These are phyloP conservation scores for Mallateleia sp. DNA, from an alignment of 2,888 invertebrate genomes.

Conservation along the genomic window DNA sequence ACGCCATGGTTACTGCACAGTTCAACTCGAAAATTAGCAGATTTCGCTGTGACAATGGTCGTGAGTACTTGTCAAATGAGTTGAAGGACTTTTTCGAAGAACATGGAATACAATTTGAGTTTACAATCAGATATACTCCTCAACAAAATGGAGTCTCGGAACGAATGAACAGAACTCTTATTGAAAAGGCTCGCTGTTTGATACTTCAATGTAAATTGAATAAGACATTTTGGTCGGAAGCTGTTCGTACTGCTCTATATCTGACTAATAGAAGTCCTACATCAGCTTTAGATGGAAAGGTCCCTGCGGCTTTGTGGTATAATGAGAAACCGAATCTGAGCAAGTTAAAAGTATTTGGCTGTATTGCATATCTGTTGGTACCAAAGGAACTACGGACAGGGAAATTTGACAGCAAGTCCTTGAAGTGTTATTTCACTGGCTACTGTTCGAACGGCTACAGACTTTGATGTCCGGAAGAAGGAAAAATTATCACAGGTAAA, in stretches of 20 bases:
- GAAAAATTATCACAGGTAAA: conserved; percentile 25
- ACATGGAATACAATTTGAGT: conserved; percentile 80
- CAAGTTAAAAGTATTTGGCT: conserved; percentile 78
- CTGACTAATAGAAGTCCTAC: conserved; percentile 81
- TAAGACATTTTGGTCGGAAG: too few species aligned
- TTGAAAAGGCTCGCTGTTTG: too few species aligned
- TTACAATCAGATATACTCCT: conserved; percentile 82
- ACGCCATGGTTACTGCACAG: conserved; percentile 29
- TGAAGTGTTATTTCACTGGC: conserved; percentile 76
- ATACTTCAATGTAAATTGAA: too few species aligned
- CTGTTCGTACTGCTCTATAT: conserved; percentile 81
- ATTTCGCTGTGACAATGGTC: conserved; percentile 81
- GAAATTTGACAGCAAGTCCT: conserved; percentile 79
- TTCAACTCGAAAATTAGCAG: conserved; percentile 64
- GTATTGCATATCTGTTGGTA: conserved; percentile 71
- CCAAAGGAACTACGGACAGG: conserved; percentile 76
- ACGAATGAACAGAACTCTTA: conserved; percentile 81
- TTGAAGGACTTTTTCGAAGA: conserved; percentile 78
- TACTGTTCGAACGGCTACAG: conserved; percentile 79
- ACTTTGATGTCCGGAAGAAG: conserved; percentile 49
- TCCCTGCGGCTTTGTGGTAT: conserved; percentile 82
- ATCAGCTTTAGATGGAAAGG: conserved; percentile 59
- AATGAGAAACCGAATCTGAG: conserved; percentile 79
- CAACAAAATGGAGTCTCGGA: conserved; percentile 83
- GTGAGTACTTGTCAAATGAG: conserved; percentile 80